These are phyloP conservation scores for Cricetomys ansorgei DNA, from an alignment of 2,113 vertebrate genomes.

Conservation along the genomic window DNA sequence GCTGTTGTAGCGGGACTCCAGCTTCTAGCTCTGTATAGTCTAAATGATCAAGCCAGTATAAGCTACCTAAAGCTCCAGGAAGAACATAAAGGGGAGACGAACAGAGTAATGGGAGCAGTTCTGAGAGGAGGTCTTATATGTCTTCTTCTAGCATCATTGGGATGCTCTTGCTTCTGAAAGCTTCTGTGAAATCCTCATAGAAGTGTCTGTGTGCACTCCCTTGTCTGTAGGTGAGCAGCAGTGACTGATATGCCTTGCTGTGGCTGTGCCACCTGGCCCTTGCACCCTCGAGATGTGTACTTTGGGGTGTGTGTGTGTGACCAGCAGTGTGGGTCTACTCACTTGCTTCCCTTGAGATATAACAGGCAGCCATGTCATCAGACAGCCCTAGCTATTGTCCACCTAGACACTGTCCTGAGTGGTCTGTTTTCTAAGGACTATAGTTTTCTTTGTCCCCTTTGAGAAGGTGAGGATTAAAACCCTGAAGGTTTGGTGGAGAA, in stretches of 20 bases:
- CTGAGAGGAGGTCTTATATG: not conserved
- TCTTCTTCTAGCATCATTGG: not conserved
- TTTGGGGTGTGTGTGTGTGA: not conserved
- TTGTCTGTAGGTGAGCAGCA: rapidly evolving
- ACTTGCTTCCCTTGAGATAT: not conserved
- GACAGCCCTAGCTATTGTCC: not conserved
- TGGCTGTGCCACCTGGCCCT: too few species aligned
- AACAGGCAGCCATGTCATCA: not conserved
- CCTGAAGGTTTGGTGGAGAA: not conserved
- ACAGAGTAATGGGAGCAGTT: not conserved
- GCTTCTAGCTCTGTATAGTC: not conserved
- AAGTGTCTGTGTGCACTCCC: not conserved
- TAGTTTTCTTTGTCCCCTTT: too few species aligned
- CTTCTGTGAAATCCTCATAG: not conserved
- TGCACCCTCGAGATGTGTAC: not conserved
- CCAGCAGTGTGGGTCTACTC: not conserved
- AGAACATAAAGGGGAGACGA: not conserved
- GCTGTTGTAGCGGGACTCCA: not conserved
- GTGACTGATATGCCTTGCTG: not conserved
- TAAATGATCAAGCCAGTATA: not conserved
- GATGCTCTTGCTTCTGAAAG: not conserved
- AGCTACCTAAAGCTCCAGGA: not conserved
- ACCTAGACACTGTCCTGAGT: not conserved
- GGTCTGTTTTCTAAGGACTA: not conserved
- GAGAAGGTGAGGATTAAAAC: not conserved